Conservation (phyloP, 2,113 vertebrate species). For the Sylvilagus bachmani region DNA sequence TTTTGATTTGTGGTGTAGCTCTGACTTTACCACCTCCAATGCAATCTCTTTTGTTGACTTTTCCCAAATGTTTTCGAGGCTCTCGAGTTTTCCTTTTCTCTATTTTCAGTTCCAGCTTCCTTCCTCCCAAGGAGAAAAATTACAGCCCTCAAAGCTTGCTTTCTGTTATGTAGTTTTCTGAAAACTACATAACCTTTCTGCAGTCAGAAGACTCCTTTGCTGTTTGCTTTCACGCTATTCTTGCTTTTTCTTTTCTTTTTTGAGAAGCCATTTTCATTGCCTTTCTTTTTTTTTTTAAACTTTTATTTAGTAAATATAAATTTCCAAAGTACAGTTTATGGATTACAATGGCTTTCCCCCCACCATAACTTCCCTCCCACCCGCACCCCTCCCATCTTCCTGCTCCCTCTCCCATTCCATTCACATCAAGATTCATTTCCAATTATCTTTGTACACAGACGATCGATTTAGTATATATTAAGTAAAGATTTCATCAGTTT, state of each 20-base stretch:
- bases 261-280: neutral
- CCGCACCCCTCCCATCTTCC: no score
- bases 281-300: no score
- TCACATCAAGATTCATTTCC: no score
- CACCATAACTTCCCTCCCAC: no score
- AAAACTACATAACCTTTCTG: neutral
- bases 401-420: no score
- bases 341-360: no score
- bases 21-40: neutral
- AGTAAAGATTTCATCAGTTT: no score
- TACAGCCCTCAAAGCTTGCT: neutral
- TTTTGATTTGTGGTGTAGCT: neutral
- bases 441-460: no score
- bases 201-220: neutral
- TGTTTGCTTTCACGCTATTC: neutral
- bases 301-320: no score
- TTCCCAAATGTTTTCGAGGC: slow-evolving; percentile 38
- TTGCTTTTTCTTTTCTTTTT: neutral
- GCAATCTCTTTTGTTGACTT: slow-evolving; percentile 12
- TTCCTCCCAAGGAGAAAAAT: slow-evolving; percentile 41
- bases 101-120: neutral
- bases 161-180: neutral
- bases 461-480: no score
- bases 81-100: slow-evolving; percentile 6
- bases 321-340: no score